phyloP scores from a whole-genome alignment of 1,140 invertebrate species.

The Hestina assimilis region DNA sequence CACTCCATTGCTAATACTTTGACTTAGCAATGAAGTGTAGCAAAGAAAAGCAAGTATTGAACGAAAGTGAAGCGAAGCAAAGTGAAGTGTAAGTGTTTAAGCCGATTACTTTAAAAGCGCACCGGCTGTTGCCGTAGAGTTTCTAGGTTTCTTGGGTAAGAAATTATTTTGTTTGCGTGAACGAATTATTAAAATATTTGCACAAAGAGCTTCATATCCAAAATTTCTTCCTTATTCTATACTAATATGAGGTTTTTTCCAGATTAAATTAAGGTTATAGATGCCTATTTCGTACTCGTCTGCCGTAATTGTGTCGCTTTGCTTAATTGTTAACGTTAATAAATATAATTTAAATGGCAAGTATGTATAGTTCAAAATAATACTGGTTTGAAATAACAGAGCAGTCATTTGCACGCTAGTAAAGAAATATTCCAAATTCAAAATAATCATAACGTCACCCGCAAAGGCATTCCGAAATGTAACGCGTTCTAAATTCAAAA shows the following conservation, averaged over 20 bases:
- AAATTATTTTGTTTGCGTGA: constrained; percentile 5
- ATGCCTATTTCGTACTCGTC: too few species aligned
- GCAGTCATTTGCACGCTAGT: neutral
- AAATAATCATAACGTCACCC: constrained; percentile 63
- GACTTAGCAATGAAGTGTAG: too few species aligned
- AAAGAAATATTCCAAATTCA: constrained; percentile 34
- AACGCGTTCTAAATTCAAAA: constrained; percentile 70
- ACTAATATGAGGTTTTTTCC: too few species aligned
- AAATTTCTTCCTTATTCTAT: too few species aligned
- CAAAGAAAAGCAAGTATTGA: too few species aligned
- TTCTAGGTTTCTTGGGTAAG: constrained; percentile 25
- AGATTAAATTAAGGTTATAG: too few species aligned
- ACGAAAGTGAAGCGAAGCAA: constrained; percentile 22
- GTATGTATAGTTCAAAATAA: too few species aligned
- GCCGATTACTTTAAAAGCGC: constrained; percentile 42
- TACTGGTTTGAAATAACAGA: neutral
- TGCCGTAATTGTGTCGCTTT: too few species aligned
- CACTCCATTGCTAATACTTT: too few species aligned
- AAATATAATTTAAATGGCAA: too few species aligned
- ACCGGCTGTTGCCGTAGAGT: constrained; percentile 36
- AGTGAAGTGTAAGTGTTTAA: constrained; percentile 31
- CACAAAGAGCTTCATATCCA: too few species aligned
- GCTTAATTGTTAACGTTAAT: too few species aligned
- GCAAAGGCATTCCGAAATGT: constrained; percentile 69
- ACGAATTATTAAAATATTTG: neutral